phyloP scores from a whole-genome alignment of 2,797 vertebrate genomes.

The Echiichthys vipera region DNA sequence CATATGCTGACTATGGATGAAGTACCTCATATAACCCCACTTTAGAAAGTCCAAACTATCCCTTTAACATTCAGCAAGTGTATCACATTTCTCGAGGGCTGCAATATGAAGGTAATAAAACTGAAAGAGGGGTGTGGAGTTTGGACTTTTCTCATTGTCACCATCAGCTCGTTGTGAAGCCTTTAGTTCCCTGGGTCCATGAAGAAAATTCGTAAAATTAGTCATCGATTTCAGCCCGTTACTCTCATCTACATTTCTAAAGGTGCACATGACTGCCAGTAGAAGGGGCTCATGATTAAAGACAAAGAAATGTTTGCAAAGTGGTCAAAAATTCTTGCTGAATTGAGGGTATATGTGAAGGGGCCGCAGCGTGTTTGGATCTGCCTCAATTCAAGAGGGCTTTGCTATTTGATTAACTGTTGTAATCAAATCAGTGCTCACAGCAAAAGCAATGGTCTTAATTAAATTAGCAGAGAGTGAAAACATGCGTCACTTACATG shows the following conservation, averaged over 20 bases:
- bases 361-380: not conserved
- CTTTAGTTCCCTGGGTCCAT: not conserved
- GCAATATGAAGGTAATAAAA: constrained; percentile 22
- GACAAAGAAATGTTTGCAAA: not conserved
- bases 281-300: constrained; percentile 20
- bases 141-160: constrained; percentile 24
- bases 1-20: too few relatives aligned
- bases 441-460: constrained; percentile 6
- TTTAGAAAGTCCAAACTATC: too few relatives aligned
- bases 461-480: constrained; percentile 8
- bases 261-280: not conserved
- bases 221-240: not conserved
- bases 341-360: not conserved
- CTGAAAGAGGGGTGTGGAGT: constrained; percentile 1
- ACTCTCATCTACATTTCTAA: not conserved
- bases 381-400: not conserved
- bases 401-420: not conserved
- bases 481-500: not conserved
- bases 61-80: constrained; percentile 20
- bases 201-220: not conserved
- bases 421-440: constrained; percentile 5
- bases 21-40: too few relatives aligned
- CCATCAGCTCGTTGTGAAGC: constrained; percentile 9
- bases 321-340: not conserved
- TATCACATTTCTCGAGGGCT: not conserved